phyloP scores from a whole-genome alignment of 53 echinoderm and acorn worm genomes.

The Holothuria scabra region DNA sequence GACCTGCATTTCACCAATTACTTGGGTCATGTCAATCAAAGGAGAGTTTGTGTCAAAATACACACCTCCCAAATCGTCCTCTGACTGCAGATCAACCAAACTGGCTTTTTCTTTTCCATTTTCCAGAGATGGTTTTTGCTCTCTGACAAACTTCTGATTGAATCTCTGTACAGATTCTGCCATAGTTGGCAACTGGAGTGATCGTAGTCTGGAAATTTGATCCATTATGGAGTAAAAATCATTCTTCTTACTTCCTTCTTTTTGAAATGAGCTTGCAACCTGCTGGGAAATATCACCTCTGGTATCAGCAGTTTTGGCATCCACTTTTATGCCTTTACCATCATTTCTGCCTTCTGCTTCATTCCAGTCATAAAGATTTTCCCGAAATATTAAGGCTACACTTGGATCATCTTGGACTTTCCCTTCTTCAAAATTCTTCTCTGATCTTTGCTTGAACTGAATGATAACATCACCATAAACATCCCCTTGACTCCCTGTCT shows the following conservation, averaged over 20 bases:
- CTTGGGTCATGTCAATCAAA: constrained; percentile 32
- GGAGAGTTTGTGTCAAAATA: constrained; percentile 42
- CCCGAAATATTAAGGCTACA: constrained; percentile 6
- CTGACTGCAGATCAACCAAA: not conserved
- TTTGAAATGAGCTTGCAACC: constrained; percentile 12
- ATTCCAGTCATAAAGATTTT: constrained; percentile 27
- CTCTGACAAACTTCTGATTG: constrained; percentile 36
- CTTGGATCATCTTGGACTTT: not conserved
- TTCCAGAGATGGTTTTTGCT: not conserved
- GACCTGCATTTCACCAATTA: constrained; percentile 3
- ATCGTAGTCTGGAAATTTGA: not conserved
- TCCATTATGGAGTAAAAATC: not conserved
- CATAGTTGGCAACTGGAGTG: constrained; percentile 9
- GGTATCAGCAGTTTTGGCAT: not conserved
- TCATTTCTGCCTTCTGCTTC: not conserved
- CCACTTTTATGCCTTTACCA: not conserved
- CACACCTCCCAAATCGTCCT: not conserved
- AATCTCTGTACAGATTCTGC: constrained; percentile 26
- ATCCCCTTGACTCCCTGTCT: constrained; percentile 18
- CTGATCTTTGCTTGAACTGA: constrained; percentile 29
- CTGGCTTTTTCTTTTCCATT: not conserved
- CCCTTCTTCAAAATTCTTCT: not conserved
- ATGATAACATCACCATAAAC: constrained; percentile 53
- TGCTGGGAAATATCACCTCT: constrained; percentile 11
- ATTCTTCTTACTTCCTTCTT: not conserved